Percentiles rank a stretch among this genome's conserved stretches.
Conservation (phyloP, 2,888 invertebrate genomes). For the Dilophus febrilis region DNA sequence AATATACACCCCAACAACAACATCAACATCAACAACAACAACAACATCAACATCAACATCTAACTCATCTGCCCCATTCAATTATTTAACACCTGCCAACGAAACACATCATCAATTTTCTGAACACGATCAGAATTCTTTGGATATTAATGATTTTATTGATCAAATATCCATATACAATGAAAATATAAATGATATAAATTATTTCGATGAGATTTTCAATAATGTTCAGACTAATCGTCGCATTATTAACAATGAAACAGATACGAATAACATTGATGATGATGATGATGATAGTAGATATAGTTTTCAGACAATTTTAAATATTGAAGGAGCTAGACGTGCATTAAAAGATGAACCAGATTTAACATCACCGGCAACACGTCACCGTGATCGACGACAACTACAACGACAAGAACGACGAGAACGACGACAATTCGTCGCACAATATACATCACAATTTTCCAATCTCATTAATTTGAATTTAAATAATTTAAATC, state of each 20-base stretch:
- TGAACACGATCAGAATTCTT: slow-evolving; percentile 13
- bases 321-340: no score
- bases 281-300: neutral
- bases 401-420: neutral
- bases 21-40: neutral
- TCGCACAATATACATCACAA: neutral
- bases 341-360: slow-evolving; percentile 30
- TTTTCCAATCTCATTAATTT: neutral
- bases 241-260: no score
- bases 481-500: no score
- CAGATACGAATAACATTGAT: no score
- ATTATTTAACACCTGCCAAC: neutral
- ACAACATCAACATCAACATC: neutral
- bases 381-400: no score
- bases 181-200: slow-evolving; percentile 40
- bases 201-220: slow-evolving; percentile 33
- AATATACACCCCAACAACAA: neutral
- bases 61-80: neutral
- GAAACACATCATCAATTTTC: neutral
- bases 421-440: slow-evolving; percentile 7
- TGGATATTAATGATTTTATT: slow-evolving; percentile 24
- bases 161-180: slow-evolving; percentile 33
- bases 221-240: no score
- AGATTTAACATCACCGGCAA: slow-evolving; percentile 2
- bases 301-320: no score